Base-by-base conservation (phyloP, 2,113 vertebrate species). In the Sapayoa aenigma region DNA sequence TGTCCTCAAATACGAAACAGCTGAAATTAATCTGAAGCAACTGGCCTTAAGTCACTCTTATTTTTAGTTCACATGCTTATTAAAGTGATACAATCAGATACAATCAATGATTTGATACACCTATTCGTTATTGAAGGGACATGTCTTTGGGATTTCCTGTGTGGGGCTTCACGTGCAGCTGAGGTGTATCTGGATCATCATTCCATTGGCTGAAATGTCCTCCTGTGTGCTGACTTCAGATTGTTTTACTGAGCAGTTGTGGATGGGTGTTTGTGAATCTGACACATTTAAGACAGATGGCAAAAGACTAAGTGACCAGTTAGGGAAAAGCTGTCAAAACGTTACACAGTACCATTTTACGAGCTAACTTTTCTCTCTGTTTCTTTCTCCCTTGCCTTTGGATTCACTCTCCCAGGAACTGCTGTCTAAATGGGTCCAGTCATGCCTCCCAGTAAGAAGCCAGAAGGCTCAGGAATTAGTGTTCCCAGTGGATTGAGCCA, bases 401-500 rank as follows among this genome's bases (percentile, higher is more conserved):
- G 27, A 31, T 97, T 82, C 78, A 14, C 84, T 85, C 91, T 85
- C 84, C 88, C 90, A 99, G 99, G 98, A 98, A 98, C 96, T 96
- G 97, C 98, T 98, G 98, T 98, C 98, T 99, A 98, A 98, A 99
- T 99, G 99, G 99, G 99, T 98, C 99, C 99, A 98, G 99, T 99
- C 98, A 99, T 99, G 99, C 99, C 99, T 98, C 99, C 99, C 98
- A 99, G 99, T 97, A 99, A 99, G 98, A 99, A 99, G 98, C 98
- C 99, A 80, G 99, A 99, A 97, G 98, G 98, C 98, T 99, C 99
- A 96, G 99, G 99, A 97, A 98, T 99, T 97, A 99, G 98, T 7
- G 98, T 99, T 94, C 98, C 98, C 79, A 98, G 98, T 39, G 99
- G 98, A 91, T 96, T 99, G 98, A 99, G 98, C 98, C 99, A 98